These are phyloP conservation scores for Parapsyche elsis DNA, from an alignment of 1,140 invertebrate species.

Conservation along the genomic window DNA sequence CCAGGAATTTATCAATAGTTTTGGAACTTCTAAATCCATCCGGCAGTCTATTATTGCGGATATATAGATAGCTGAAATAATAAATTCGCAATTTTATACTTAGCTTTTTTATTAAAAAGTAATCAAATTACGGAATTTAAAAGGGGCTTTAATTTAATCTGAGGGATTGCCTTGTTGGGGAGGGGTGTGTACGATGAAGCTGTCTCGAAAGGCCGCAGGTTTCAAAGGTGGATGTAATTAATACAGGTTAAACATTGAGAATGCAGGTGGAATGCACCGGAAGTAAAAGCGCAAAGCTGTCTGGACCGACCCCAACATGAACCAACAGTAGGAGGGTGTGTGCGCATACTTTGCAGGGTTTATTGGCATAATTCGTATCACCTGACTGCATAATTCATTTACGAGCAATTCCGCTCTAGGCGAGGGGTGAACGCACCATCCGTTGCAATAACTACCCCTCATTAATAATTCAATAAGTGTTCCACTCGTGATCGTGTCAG, in stretches of 20 bases:
- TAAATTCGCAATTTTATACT: too few relatives aligned
- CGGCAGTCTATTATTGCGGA: too few relatives aligned
- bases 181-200: neutral
- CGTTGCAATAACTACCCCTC: neutral
- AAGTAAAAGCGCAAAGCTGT: neutral
- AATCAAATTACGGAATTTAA: too few relatives aligned
- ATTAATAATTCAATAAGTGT: conserved; percentile 22
- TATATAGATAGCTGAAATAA: too few relatives aligned
- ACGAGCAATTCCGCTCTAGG: conserved; percentile 16
- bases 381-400: conserved; percentile 38
- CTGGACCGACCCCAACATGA: neutral
- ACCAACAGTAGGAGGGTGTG: neutral
- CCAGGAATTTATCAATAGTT: too few relatives aligned
- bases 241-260: neutral
- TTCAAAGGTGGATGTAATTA: neutral
- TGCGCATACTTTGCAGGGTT: neutral
- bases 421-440: neutral
- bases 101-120: too few relatives aligned
- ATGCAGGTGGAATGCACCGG: neutral
- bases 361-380: conserved; percentile 35
- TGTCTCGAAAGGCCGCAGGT: neutral
- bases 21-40: too few relatives aligned
- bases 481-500: neutral
- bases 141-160: neutral
- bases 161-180: neutral